Evolutionary conservation across 53 echinoderm and acorn worm species (phyloP), one percentile per base, ranked within the genome.

Genomic region (Henricia sp.): DNA sequence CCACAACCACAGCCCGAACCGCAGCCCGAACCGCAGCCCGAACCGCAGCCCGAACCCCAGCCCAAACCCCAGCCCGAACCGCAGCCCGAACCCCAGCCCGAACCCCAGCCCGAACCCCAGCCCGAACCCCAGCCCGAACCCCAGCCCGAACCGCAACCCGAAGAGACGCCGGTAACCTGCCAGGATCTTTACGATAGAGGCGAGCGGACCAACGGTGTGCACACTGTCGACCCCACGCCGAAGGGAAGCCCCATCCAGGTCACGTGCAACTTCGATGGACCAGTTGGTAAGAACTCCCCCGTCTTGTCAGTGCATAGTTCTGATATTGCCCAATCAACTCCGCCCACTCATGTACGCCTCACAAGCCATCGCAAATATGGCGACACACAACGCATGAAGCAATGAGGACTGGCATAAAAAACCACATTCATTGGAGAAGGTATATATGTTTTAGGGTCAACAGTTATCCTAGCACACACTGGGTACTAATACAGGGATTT

Each of bases 181-280:
- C 63, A 72, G 28, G 86, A 86, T 11, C 33, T 82, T 3, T 84
- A 48, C 35, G 52, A 36, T 3, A 38, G 72, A 13, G 86, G 82
- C 11, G 69, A 86, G 25, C 71, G 59, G 52, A 26, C 71, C 44
- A 90, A 75, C 38, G 93, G 90, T 6, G 29, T 43, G 52, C 90
- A 93, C 87, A 41, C 57, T 20, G 87, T 93, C 42, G 93, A 93
- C 41, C 93, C 93, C 0, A 83, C 86, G 77, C 77, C 72, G 9
- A 21, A 54, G 16, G 71, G 70, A 29, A 50, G 33, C 25, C 93
- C 89, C 6, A 89, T 93, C 70, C 64, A 70, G 36, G 90, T 90
- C 13, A 83, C 35, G 70, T 93, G 93, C 52, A 62, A 87, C 64
- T 68, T 89, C 41, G 60, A 23, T 3, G 44, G 41, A n/a, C n/a